These are phyloP conservation scores for Eciton burchellii DNA, from an alignment of 1,140 invertebrate species.

Conservation along the genomic window DNA sequence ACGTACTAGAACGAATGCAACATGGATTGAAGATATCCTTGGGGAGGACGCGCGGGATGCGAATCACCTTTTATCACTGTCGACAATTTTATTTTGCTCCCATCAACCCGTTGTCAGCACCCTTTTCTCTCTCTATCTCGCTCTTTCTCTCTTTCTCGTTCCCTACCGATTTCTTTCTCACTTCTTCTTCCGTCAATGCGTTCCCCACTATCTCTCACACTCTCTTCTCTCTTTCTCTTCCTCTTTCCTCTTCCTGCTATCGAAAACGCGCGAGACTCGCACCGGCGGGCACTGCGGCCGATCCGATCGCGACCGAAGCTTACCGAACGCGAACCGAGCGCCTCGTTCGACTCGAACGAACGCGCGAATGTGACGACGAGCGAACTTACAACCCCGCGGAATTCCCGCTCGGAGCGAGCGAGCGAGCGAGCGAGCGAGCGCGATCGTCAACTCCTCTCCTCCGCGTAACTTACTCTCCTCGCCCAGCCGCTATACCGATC, in stretches of 20 bases:
- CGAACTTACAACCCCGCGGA: conserved; percentile 32
- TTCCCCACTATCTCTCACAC: conserved; percentile 3
- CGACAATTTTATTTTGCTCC: conserved; percentile 28
- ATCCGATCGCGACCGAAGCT: conserved; percentile 66
- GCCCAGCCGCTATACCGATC: conserved; percentile 39
- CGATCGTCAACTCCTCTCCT: conserved; percentile 11
- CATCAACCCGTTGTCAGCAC: background rate
- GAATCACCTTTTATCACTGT: conserved; percentile 67
- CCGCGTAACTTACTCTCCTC: background rate
- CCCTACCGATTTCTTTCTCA: background rate
- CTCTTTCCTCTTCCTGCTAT: conserved; percentile 7
- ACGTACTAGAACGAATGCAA: background rate
- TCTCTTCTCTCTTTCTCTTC: conserved; percentile 25
- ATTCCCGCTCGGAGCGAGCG: background rate
- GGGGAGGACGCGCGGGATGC: background rate
- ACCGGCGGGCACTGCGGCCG: conserved; percentile 57
- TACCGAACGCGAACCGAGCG: conserved; percentile 65
- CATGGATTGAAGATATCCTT: conserved; percentile 26
- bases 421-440: background rate
- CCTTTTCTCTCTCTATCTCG: background rate
- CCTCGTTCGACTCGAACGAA: conserved; percentile 52
- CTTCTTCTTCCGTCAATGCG: conserved; percentile 13
- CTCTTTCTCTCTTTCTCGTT: conserved; percentile 8
- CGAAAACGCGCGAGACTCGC: conserved; percentile 57
- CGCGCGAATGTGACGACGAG: conserved; percentile 36